phyloP scores from a whole-genome alignment of 2,888 invertebrate species.

The Melangyna quadrimaculata region DNA sequence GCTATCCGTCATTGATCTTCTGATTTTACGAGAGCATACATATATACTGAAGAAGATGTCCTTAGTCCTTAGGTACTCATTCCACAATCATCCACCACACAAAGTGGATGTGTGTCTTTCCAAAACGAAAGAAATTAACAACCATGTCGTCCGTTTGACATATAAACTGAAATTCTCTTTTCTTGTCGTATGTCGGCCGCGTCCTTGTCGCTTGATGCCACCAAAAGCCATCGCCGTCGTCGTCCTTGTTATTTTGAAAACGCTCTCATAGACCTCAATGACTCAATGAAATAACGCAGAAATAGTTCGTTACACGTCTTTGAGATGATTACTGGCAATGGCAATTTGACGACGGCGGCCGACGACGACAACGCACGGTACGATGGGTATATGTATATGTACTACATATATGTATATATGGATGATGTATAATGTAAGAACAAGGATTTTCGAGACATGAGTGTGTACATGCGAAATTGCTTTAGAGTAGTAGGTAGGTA shows the following conservation, averaged over 20 bases:
- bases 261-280: conserved; percentile 32
- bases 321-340: conserved; percentile 49
- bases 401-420: background rate
- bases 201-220: background rate
- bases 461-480: conserved; percentile 44
- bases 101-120: background rate
- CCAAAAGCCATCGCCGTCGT: background rate
- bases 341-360: background rate
- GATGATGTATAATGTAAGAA: background rate
- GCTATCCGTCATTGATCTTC: conserved; percentile 64
- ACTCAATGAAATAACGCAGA: conserved; percentile 44
- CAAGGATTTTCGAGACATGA: conserved; percentile 38
- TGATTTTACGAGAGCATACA: conserved; percentile 41
- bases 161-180: conserved; percentile 34
- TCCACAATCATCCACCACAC: background rate
- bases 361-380: background rate
- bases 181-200: background rate
- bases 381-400: background rate
- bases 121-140: conserved; percentile 58
- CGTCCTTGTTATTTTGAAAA: conserved; percentile 30
- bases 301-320: conserved; percentile 41
- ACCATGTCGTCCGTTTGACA: conserved; percentile 57
- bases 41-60: too few species aligned
- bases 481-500: conserved; percentile 10
- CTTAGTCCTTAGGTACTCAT: too few species aligned